Evolutionary conservation across 2,113 vertebrate genomes (phyloP), one percentile per base, ranked within the genome.

Genomic region (Sciurus niger): DNA sequence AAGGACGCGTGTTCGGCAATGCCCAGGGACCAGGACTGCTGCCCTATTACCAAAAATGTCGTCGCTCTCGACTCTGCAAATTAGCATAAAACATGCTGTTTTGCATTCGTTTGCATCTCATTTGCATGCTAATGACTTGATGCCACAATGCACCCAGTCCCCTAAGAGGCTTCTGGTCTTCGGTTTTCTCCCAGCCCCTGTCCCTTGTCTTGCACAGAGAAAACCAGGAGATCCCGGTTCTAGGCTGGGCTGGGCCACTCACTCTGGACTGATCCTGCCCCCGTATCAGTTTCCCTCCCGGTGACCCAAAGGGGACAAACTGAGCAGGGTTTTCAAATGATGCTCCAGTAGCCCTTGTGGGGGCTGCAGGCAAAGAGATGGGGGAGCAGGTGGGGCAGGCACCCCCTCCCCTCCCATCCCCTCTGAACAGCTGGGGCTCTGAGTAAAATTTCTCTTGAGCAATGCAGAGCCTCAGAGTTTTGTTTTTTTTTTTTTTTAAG

Each of bases 1-100:
- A 97, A 58, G 95, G 96, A 97, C 14, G 95, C 28, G 18, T 98
- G 98, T 98, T 97, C 92, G 40, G 97, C 96, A 96, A 97, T 98
- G 98, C 97, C 97, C 98, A 98, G 97, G 98, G 97, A 98, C 97
- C 95, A 96, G 87, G 96, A 96, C 96, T 97, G 96, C 97, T 97
- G 97, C 98, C 98, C 97, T 98, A 97, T 98, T 98, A 98, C 98
- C 97, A 97, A 98, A 98, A 98, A 97, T 96, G 97, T 97, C 88
- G 89, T 93, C 25, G 97, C 97, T 97, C 97, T 98, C 89, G 20
- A 96, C 96, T 96, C 97, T 95, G 92, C 87, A 97, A 97, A 98
- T 98, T 98, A 98, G 97, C 98, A 98, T 98, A 97, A 98, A 98
- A 98, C 98, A 98, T 98, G 98, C 97, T 98, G 97, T 96, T 98